Conservation (phyloP, 2,113 vertebrate species). For the Coptodon rendalli region DNA sequence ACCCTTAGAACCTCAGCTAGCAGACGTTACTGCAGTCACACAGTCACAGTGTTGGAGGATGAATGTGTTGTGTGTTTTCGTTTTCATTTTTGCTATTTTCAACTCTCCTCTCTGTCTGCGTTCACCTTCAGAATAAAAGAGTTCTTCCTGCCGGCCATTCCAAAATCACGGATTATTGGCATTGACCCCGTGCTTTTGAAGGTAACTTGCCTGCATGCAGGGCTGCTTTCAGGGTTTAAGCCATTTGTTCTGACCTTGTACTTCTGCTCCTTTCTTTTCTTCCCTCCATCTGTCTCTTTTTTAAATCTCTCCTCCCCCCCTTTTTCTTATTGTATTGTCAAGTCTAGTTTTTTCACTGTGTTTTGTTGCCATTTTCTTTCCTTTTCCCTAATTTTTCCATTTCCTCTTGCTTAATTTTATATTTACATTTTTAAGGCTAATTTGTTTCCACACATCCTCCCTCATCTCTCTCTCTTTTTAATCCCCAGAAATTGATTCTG, state of each 20-base stretch:
- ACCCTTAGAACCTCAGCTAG: not conserved
- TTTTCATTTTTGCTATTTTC: not conserved
- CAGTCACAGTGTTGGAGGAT: not conserved
- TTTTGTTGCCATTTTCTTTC: not conserved
- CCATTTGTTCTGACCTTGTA: not conserved
- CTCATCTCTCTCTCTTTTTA: not conserved
- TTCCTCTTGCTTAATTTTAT: not conserved
- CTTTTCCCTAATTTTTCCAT: not conserved
- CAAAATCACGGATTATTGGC: constrained; percentile 64
- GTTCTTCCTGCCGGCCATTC: constrained; percentile 64
- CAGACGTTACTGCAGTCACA: not conserved
- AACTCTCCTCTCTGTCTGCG: not conserved
- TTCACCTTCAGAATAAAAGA: constrained; percentile 61
- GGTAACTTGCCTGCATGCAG: constrained; percentile 24
- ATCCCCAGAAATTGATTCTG: not conserved
- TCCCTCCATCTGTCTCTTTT: not conserved
- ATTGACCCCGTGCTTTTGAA: constrained; percentile 65
- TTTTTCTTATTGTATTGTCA: not conserved
- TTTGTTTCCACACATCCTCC: not conserved
- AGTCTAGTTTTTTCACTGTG: not conserved
- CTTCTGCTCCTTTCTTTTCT: not conserved
- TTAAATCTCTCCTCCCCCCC: fast-evolving
- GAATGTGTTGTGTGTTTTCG: not conserved
- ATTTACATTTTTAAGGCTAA: not conserved
- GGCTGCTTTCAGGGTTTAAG: not conserved